Conservation (phyloP, 2,797 vertebrate genomes). For the Luscinia luscinia region DNA sequence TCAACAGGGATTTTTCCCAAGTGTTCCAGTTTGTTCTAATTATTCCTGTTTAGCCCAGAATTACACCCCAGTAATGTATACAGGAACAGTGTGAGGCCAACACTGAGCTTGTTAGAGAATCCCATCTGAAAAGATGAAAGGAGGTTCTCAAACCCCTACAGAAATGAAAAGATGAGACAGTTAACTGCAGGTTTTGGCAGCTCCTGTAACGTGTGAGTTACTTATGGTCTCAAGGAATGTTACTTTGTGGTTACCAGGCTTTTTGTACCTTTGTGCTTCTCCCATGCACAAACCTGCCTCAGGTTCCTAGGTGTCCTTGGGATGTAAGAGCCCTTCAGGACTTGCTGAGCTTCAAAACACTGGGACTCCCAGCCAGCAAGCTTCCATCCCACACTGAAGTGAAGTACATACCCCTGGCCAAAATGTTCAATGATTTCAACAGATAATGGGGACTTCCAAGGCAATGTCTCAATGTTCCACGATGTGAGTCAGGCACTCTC, state of each 20-base stretch:
- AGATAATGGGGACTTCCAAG: background rate
- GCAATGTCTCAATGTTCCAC: background rate
- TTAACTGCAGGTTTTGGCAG: background rate
- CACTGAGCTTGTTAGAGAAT: constrained; percentile 22
- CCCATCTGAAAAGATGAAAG: constrained; percentile 46
- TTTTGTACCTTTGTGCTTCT: background rate
- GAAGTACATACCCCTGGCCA: background rate
- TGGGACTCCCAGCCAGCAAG: background rate
- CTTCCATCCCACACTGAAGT: background rate
- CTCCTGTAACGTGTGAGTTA: background rate
- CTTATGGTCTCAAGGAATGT: background rate
- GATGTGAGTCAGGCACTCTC: background rate
- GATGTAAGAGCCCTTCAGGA: background rate
- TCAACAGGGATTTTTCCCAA: background rate
- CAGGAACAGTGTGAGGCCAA: background rate
- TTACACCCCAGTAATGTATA: background rate
- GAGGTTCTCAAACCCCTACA: constrained; percentile 33
- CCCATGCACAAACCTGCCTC: background rate
- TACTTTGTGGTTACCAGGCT: background rate
- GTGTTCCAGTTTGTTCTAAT: constrained; percentile 4
- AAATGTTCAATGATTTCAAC: background rate
- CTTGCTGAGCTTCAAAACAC: background rate
- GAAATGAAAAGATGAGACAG: constrained; percentile 1
- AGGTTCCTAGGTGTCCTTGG: background rate
- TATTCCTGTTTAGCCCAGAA: background rate